Evolutionary conservation across 2,797 vertebrate species (phyloP).

Genomic region (Danio albolineatus): DNA sequence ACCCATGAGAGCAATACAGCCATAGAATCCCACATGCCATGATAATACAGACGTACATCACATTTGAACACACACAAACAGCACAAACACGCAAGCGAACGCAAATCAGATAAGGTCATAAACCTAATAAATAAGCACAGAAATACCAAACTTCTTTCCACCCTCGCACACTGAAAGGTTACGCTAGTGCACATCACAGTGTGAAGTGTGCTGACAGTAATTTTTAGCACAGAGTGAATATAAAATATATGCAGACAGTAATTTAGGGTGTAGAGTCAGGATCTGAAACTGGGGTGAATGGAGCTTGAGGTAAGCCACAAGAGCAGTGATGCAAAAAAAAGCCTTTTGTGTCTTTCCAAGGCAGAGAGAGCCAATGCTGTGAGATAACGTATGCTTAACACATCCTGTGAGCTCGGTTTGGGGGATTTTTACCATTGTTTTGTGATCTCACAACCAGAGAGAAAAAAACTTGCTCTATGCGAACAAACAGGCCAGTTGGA

Average conservation of each 20-base stretch:
- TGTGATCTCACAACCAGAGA: conserved; percentile 36
- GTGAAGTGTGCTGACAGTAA: conserved; percentile 70
- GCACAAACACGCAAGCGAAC: not conserved
- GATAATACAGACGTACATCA: not conserved
- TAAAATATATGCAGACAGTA: conserved; percentile 71
- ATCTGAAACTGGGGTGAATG: conserved; percentile 63
- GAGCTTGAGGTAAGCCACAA: conserved; percentile 76
- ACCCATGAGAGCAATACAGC: conserved; percentile 74
- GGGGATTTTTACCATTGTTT: conserved; percentile 54
- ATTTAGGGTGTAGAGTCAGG: conserved; percentile 65
- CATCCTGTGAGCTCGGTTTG: conserved; percentile 64
- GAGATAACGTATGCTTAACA: conserved; percentile 76
- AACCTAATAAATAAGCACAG: conserved; percentile 12
- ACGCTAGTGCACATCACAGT: conserved; percentile 67
- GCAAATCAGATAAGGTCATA: conserved; percentile 5
- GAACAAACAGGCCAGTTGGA: no score
- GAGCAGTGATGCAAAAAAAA: conserved; percentile 65
- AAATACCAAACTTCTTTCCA: not conserved
- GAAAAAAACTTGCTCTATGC: not conserved
- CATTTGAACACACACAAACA: conserved; percentile 4
- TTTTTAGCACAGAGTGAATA: conserved; percentile 70
- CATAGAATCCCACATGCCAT: conserved; percentile 26
- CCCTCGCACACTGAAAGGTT: conserved; percentile 64
- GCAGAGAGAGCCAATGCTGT: conserved; percentile 63
- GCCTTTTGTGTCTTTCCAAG: conserved; percentile 72